Evolutionary conservation across 2,797 vertebrate genomes (phyloP), one percentile per base, ranked within the genome.

Genomic region (Morus bassanus): DNA sequence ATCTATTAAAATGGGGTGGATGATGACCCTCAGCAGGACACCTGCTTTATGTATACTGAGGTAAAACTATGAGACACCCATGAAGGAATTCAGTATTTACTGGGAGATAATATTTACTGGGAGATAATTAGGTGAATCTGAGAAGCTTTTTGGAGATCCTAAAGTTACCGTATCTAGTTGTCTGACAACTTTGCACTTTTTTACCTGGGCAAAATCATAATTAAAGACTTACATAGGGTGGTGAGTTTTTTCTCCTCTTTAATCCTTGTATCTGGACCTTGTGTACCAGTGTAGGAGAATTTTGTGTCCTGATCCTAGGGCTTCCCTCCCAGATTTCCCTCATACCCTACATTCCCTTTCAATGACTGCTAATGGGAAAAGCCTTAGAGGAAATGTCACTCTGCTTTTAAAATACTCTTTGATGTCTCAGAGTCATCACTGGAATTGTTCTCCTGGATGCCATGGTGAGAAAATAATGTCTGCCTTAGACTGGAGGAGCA

Each of bases 371-470:
- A 23, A 74, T 72, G 79, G 65, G 46, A 95, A 83, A 60, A 84
- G 30, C 57, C 82, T 85, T 88, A 75, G 61, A 88, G 45, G 57
- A 93, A 96, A 65, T 48, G 25, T 81, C 72, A 45, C 75, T 97
- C 82, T 56, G 28, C 80, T 96, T 93, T 90, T 96, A 77, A 95
- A 95, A 93, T 90, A 87, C 41, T 53, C 35, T 89, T 87, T 86
- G 92, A 91, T 93, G 82, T 96, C 74, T 97, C 81, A 60, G 78
- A 96, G 78, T 94, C 79, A 63, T 83, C 78, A 23, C 54, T 93
- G 67, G 31, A 75, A 80, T 93, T 88, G 81, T 96, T 96, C 85
- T 85, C 17, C 64, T 91, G 95, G 73, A 92, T 11, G 33, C 77
- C 65, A 35, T 59, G 56, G 72, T 45, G 59, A 94, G 85, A 94